Evolutionary conservation across 2,888 invertebrate genomes (phyloP), one percentile per base, ranked within the genome.

Genomic region (Phania funesta): DNA sequence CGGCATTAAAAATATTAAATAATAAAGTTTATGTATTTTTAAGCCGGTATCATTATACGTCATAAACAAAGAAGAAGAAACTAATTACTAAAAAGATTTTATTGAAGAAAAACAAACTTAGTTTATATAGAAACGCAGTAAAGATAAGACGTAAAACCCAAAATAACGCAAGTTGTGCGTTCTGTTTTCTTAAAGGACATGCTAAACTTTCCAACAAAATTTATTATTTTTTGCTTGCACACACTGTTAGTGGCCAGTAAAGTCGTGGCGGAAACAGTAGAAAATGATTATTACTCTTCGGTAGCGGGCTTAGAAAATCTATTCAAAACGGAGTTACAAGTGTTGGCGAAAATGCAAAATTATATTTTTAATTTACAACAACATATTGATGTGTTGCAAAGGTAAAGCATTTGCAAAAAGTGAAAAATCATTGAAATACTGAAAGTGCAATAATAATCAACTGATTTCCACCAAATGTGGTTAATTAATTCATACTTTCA

Each of bases 261-360:
- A 6, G 20, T 9, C 13, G n/a, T 18, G 62, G 74, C 18, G 13
- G 8, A 24, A 22, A 46, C 76, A 8, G 32, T 18, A 13, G 75
- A 75, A 20, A 87, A 83, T 85, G 85, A 91, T 86, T 86, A 85
- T 46, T 90, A 86, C 48, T 87, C 90, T 6, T 89, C 90, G 4
- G 85, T 87, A 2, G 85, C 86, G 13, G 88, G 88, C 0, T 82
- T 90, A 84, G 89, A 88, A 71, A 84, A 87, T 50, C 83, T 90
- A n/a, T 74, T 88, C 1, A 83, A 85, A 64, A 90, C 90, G 9
- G 90, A 90, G 74, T 73, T 85, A 7, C 77, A 86, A 0, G 83
- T 90, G 6, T 11, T 90, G 65, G 52, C 74, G 11, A 86, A 90
- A 54, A 85, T 90, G 50, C 87, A 89, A 77, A 83, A 83, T 50